Evolutionary conservation across 2,888 invertebrate genomes (phyloP).

Genomic region (Dascillus cervinus): DNA sequence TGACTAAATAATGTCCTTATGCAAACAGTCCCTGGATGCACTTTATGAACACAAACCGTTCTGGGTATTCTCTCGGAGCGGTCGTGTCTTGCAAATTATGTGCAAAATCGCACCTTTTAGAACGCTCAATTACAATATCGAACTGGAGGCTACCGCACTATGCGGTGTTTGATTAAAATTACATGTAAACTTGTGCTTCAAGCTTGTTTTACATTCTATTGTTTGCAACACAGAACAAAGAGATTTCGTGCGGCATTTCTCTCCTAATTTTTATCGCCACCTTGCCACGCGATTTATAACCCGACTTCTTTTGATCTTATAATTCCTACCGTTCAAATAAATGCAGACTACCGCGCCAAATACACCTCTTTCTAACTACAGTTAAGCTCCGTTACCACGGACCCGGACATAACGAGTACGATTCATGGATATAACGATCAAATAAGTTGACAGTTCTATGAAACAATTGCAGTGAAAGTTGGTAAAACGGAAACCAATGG

Average conservation of each 20-base stretch:
- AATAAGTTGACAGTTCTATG: too few species aligned
- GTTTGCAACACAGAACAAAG: constrained; percentile 42
- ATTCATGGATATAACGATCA: too few species aligned
- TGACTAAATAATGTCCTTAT: constrained; percentile 32
- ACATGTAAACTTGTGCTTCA: constrained; percentile 42
- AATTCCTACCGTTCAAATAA: too few species aligned
- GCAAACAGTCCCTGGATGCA: constrained; percentile 25
- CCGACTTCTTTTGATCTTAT: too few species aligned
- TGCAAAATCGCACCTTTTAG: constrained; percentile 40
- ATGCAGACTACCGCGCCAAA: too few species aligned
- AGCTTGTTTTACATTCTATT: constrained; percentile 45
- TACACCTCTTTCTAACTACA: too few species aligned
- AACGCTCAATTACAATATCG: constrained; percentile 42
- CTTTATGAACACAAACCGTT: constrained; percentile 28
- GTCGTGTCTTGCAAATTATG: constrained; percentile 38
- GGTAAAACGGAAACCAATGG: too few species aligned
- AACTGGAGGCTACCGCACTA: constrained; percentile 33
- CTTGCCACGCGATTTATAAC: too few species aligned
- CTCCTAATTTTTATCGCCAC: constrained; percentile 37
- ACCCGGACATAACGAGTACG: too few species aligned
- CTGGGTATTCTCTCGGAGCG: constrained; percentile 13
- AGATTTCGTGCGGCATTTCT: constrained; percentile 41
- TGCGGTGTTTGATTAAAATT: constrained; percentile 44
- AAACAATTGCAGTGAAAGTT: too few species aligned
- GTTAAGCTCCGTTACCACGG: too few species aligned